phyloP scores from a whole-genome alignment of 2,797 vertebrate genomes.

The Hypotaenidia philippensis region DNA sequence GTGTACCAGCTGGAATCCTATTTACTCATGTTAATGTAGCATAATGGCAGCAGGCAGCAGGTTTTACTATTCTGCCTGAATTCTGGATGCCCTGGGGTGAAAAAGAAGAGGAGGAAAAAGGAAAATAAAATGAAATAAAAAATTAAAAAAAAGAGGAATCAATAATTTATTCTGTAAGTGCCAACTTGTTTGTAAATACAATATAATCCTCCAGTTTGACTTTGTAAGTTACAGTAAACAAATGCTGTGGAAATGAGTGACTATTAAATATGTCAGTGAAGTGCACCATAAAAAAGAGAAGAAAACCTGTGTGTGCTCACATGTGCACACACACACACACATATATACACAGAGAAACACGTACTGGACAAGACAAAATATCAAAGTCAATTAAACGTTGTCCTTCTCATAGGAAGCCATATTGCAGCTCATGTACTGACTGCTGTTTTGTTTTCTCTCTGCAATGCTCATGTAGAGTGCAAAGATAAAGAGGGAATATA shows the following conservation, averaged over 20 bases:
- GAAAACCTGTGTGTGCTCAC: neutral
- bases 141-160: constrained; percentile 33
- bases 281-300: constrained; percentile 66
- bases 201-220: constrained; percentile 77
- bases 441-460: constrained; percentile 48
- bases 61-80: constrained; percentile 74
- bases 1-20: constrained; percentile 73
- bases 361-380: neutral
- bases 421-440: constrained; percentile 63
- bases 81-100: constrained; percentile 70
- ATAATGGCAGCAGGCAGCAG: constrained; percentile 75
- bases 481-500: constrained; percentile 25
- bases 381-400: constrained; percentile 50
- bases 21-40: constrained; percentile 81
- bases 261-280: constrained; percentile 61
- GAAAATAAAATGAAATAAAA: constrained; percentile 27
- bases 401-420: constrained; percentile 79
- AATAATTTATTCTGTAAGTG: constrained; percentile 94
- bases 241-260: constrained; percentile 67
- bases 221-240: constrained; percentile 79
- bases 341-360: neutral
- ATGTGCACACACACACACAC: neutral
- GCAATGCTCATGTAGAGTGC: constrained; percentile 23
- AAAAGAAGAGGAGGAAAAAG: constrained; percentile 59
- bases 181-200: constrained; percentile 92